Evolutionary conservation across 2,888 invertebrate species (phyloP), one percentile per base, ranked within the genome.

Genomic region (Onthophagus sagittarius): DNA sequence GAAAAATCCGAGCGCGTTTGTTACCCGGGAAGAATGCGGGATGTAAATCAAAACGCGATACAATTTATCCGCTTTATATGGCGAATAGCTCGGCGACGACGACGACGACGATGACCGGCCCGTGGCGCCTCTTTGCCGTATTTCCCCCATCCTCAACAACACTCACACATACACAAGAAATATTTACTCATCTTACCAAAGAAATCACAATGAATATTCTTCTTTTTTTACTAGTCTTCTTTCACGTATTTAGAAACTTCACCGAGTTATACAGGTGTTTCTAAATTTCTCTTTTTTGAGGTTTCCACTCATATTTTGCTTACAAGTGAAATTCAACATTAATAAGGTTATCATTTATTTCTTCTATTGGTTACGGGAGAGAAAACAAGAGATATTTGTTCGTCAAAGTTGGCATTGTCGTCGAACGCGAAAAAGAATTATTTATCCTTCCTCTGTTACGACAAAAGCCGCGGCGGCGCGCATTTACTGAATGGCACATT

Each of bases 41-140:
- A 85, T 84, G 84, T 85, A 85, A 85, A 84, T 85, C 84, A 84
- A 85, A 84, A 83, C 84, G 81, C 81, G 83, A 82, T 82, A 84
- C 84, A 83, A 85, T 85, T 85, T 84, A 84, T 85, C 84, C 82
- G 82, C 83, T 83, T 81, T 81, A 83, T 83, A 83, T 81, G 83
- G 83, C 79, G 81, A 83, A 82, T 80, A 82, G 79, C 77, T 78
- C 78, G 76, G 76, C 79, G 80, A 79, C 79, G 23, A 23, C 23
- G 23, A 23, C 23, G 23, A 23, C 23, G 23, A 23, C 23, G 23
- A 23, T 23, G 23, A 23, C 79, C 80, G 80, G 79, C 81, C 39
- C 39, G 6, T 82, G 84, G 83, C 83, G 83, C 83, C 83, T 82
- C 75, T 73, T 73, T 74, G 75, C 74, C 75, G 75, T 76, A 67